phyloP scores from a whole-genome alignment of 2,888 invertebrate genomes.

The Tachina fera region DNA sequence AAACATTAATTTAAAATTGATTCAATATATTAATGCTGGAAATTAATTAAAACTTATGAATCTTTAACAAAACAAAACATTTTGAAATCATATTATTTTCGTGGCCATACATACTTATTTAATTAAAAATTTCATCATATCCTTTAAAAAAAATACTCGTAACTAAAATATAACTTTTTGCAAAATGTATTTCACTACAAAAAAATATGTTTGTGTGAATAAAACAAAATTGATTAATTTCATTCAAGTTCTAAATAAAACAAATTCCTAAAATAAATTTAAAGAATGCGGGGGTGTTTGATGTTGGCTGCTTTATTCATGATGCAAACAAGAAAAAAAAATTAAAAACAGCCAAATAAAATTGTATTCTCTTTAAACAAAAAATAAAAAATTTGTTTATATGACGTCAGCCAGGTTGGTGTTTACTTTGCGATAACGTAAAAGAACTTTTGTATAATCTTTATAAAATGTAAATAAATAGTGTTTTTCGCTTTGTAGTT shows the following conservation, averaged over 20 bases:
- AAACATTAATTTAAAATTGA: no score
- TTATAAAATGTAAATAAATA: constrained; percentile 16
- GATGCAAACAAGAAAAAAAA: constrained; percentile 19
- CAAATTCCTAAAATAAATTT: neutral
- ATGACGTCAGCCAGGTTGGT: constrained; percentile 54
- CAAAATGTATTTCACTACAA: neutral
- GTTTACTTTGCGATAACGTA: constrained; percentile 26
- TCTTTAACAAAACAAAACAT: no score
- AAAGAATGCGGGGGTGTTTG: constrained; percentile 36
- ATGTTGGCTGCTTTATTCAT: constrained; percentile 16
- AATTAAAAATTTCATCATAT: neutral
- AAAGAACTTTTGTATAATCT: neutral
- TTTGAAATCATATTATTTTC: neutral
- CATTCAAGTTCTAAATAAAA: constrained; percentile 44
- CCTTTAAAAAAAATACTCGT: neutral
- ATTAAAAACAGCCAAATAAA: neutral
- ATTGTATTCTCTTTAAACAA: neutral
- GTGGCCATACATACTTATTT: no score
- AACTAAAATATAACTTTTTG: no score
- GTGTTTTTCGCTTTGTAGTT: constrained; percentile 18
- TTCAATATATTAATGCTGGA: no score
- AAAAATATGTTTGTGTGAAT: constrained; percentile 5
- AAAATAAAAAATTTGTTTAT: constrained; percentile 57
- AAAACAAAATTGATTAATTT: constrained; percentile 5
- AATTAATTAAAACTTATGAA: no score